Conservation (phyloP, 2,113 vertebrate genomes). For the Martes martes region DNA sequence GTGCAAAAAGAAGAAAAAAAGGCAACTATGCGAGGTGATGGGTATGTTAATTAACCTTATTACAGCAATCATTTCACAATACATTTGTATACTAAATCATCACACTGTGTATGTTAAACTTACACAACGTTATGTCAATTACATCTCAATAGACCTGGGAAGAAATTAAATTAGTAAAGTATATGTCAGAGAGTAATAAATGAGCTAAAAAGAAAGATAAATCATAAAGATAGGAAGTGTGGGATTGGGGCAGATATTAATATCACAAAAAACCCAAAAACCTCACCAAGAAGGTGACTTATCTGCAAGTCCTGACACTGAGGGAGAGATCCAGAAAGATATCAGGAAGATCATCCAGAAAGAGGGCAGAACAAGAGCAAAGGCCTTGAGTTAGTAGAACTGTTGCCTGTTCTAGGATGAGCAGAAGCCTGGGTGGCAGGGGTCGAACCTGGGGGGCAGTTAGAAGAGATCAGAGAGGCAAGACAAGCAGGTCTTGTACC, state of each 20-base stretch:
- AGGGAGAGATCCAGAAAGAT: not conserved
- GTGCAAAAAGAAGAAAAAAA: not conserved
- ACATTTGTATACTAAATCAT: not conserved
- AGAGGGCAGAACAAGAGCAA: not conserved
- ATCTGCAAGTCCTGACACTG: not conserved
- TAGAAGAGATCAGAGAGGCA: not conserved
- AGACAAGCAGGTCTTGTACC: rapidly evolving
- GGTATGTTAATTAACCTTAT: not conserved
- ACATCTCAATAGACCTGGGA: not conserved
- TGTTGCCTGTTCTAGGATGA: not conserved
- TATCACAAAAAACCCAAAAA: not conserved
- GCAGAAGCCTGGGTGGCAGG: not conserved
- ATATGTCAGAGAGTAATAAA: not conserved
- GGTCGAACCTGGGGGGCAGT: too few species aligned
- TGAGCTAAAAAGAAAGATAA: not conserved
- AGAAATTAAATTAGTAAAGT: not conserved
- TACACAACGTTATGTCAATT: not conserved
- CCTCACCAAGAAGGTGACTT: not conserved
- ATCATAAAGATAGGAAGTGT: not conserved
- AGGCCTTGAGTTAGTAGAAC: not conserved
- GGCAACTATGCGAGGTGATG: not conserved
- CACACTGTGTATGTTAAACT: not conserved
- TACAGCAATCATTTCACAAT: not conserved
- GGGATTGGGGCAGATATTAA: not conserved
- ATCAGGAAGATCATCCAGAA: not conserved